A percentile compares a stretch with the other conserved stretches of the same genome.
These are phyloP conservation scores for Ostrea edulis DNA, from an alignment of 1,140 invertebrate species.

Conservation along the genomic window DNA sequence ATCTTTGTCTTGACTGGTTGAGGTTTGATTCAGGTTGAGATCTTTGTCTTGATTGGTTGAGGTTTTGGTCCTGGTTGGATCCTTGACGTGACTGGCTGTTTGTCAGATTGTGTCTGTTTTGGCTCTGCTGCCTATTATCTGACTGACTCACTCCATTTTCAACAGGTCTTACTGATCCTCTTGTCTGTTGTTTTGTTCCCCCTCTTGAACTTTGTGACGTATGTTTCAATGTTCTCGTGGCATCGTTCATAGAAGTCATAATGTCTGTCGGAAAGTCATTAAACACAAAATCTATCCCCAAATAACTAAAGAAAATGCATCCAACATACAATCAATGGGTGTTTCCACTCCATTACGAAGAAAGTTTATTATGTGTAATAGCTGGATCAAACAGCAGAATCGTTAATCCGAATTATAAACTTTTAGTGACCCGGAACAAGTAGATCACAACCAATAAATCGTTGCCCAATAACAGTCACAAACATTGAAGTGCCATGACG, in stretches of 20 bases:
- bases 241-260: slow-evolving; percentile 30
- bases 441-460: not conserved
- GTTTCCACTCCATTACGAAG: not conserved
- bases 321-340: not conserved
- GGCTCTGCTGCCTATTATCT: not conserved
- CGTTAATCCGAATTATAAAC: slow-evolving; percentile 3
- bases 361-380: not conserved
- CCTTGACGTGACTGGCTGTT: not conserved
- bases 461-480: slow-evolving; percentile 19
- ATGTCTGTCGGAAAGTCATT: not conserved
- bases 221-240: not conserved
- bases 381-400: not conserved
- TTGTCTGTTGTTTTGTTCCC: slow-evolving; percentile 21
- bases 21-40: not conserved
- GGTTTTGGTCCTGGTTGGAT: not conserved
- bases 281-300: not conserved
- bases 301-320: not conserved
- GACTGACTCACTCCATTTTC: not conserved
- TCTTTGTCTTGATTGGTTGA: not conserved
- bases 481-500: not conserved
- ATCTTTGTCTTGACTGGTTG: not conserved
- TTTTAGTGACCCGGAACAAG: slow-evolving; percentile 4
- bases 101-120: not conserved
- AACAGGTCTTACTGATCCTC: not conserved
- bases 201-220: slow-evolving; percentile 17